Conservation (phyloP, 2,888 invertebrate species). For the Auanema freiburgensis region DNA sequence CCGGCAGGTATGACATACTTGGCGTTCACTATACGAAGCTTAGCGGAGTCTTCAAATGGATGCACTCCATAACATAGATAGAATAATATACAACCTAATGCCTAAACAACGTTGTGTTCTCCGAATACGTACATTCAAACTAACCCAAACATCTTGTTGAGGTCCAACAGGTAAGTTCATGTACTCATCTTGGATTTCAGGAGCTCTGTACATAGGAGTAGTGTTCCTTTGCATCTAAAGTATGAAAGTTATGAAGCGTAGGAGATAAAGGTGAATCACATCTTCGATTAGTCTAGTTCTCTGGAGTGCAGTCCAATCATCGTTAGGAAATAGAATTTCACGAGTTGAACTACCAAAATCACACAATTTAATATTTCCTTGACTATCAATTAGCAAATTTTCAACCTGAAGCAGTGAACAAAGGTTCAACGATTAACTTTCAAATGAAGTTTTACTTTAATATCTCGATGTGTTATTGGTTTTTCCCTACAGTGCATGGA, state of each 20-base stretch:
- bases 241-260: conserved; percentile 4
- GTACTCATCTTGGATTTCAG: conserved; percentile 98
- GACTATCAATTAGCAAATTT: conserved; percentile 84
- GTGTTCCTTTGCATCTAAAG: conserved; percentile 70
- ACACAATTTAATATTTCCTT: conserved; percentile 87
- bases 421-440: neutral
- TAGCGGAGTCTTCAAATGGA: conserved; percentile 92
- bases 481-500: conserved; percentile 89
- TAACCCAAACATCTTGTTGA: conserved; percentile 85
- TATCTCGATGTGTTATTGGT: conserved; percentile 90
- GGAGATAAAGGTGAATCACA: conserved; percentile 68
- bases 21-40: conserved; percentile 91
- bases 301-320: conserved; percentile 88
- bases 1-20: conserved; percentile 81
- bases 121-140: conserved; percentile 17
- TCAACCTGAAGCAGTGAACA: conserved; percentile 74
- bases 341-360: conserved; percentile 95
- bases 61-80: conserved; percentile 88
- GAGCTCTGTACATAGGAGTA: conserved; percentile 85
- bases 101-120: conserved; percentile 67
- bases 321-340: conserved; percentile 78
- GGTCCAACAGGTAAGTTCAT: conserved; percentile 89
- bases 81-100: conserved; percentile 91
- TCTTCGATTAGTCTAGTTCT: conserved; percentile 89
- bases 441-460: conserved; percentile 75